Base-by-base conservation (phyloP, 2,888 invertebrate species). In the Palloptera scutellata region DNA sequence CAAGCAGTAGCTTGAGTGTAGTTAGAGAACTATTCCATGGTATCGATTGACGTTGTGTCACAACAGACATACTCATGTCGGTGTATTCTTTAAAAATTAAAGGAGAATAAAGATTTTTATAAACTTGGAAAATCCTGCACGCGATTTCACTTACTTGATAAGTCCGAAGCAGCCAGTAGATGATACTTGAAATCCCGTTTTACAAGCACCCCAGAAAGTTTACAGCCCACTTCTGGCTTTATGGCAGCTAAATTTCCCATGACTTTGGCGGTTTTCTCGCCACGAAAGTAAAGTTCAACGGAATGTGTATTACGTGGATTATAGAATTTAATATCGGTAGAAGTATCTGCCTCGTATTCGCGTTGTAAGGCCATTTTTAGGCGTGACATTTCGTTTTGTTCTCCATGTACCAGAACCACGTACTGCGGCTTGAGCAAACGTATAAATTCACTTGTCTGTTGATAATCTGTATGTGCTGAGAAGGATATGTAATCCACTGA, bases 401-500 rank as follows among this genome's bases (percentile, higher is more conserved):
- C 99, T 0, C 99, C 99, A 84, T 99, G 99, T 0, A 99, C 99
- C 58, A 84, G 73, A 10, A 95, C 96, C 73, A 99, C 95, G 85
- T 99, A 98, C 0, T 97, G 94, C 8, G 99, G 99, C 81, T 95
- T 95, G 55, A 99, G 86, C 61, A 93, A 90, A 61, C 97, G 89
- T 73, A 99, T 95, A 81, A 99, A 99, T 86, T 98, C 97, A 58
- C 96, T 96, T 0, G 98, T 99, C 73, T 84, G 83, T 57, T 83
- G 82, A 62, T 83, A 83, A 62, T 83, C 83, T 8, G 99, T 98
- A 84, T 99, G 99, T 0, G 99, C 99, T 0, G 98, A 98, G 87
- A 99, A 99, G 0, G 98, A 98, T 78, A 99, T 99, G 85, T 99
- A 99, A 86, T 98, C 97, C 0, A 99, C 98, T 0, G 97, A 96